Percentiles rank a stretch among this genome's conserved stretches.
phyloP scores from a whole-genome alignment of 2,113 vertebrate species.

The Nothocercus nigrocapillus region DNA sequence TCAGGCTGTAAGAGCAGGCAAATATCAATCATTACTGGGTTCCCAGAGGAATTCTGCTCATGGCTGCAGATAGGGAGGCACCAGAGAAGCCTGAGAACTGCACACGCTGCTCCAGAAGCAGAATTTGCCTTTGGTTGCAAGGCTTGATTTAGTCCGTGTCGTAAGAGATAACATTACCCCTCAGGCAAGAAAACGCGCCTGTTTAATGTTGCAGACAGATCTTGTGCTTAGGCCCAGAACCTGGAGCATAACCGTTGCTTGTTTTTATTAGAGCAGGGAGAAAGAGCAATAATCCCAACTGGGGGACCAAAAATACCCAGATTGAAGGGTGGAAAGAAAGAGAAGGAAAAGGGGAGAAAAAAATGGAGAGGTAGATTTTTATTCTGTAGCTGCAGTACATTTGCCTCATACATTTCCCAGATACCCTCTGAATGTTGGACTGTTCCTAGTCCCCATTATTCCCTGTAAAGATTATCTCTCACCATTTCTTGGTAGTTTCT shows the following conservation, averaged over 20 bases:
- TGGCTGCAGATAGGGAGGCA: neutral
- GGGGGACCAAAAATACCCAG: constrained; percentile 45
- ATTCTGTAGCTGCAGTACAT: neutral
- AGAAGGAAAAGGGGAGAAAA: constrained; percentile 47
- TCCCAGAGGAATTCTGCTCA: neutral
- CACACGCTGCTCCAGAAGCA: neutral
- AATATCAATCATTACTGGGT: neutral
- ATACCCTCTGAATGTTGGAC: neutral
- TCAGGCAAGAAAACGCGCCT: constrained; percentile 23
- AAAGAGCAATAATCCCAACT: constrained; percentile 61
- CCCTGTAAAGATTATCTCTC: neutral
- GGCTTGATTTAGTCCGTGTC: constrained; percentile 9
- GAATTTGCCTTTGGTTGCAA: constrained; percentile 2
- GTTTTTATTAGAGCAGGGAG: constrained; percentile 56
- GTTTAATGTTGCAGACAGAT: constrained; percentile 10
- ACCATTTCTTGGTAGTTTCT: neutral
- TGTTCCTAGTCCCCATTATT: neutral
- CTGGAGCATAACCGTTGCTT: constrained; percentile 41
- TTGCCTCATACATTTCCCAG: neutral
- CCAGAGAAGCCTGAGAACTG: neutral
- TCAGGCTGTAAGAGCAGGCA: neutral
- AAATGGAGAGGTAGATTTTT: constrained; percentile 44
- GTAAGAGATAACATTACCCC: neutral
- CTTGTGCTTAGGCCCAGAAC: neutral
- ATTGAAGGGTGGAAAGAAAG: constrained; percentile 56